phyloP scores from a whole-genome alignment of 2,888 invertebrate genomes.

The Drosophila mimica region DNA sequence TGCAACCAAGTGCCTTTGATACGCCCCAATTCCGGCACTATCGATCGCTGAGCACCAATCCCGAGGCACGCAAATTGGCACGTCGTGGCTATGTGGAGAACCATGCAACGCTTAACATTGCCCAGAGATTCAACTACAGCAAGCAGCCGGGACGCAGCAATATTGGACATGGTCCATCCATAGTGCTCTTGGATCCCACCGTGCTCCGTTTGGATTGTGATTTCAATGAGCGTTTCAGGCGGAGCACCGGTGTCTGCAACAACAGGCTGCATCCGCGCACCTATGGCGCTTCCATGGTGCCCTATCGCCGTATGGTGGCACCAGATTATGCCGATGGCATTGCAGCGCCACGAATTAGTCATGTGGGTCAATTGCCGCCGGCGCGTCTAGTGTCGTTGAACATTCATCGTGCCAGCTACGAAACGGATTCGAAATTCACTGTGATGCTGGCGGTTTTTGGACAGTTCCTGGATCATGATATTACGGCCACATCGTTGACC shows the following conservation, averaged over 20 bases:
- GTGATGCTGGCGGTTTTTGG: slow-evolving; percentile 95
- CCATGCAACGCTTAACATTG: slow-evolving; percentile 88
- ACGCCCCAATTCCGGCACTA: slow-evolving; percentile 90
- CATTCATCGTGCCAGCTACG: slow-evolving; percentile 90
- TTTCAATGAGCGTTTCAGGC: slow-evolving; percentile 87
- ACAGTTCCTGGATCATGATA: slow-evolving; percentile 94
- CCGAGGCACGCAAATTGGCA: slow-evolving; percentile 88
- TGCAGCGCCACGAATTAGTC: slow-evolving; percentile 88
- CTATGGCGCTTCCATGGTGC: slow-evolving; percentile 90
- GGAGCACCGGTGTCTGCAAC: slow-evolving; percentile 91
- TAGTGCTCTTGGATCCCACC: slow-evolving; percentile 74
- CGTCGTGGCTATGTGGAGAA: slow-evolving; percentile 89
- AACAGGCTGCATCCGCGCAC: slow-evolving; percentile 88
- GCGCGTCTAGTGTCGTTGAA: slow-evolving; percentile 91
- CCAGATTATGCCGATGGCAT: slow-evolving; percentile 92
- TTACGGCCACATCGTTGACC: slow-evolving; percentile 92
- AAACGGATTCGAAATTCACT: slow-evolving; percentile 90
- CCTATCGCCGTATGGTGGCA: slow-evolving; percentile 89
- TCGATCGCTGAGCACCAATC: slow-evolving; percentile 88
- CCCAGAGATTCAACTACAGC: slow-evolving; percentile 86
- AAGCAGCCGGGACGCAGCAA: slow-evolving; percentile 80
- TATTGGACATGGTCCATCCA: slow-evolving; percentile 83
- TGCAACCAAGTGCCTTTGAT: slow-evolving; percentile 85
- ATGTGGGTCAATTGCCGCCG: slow-evolving; percentile 87
- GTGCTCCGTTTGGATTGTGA: slow-evolving; percentile 83